Evolutionary conservation across 2,888 invertebrate species (phyloP).

Genomic region (Pyrrhosoma nymphula): DNA sequence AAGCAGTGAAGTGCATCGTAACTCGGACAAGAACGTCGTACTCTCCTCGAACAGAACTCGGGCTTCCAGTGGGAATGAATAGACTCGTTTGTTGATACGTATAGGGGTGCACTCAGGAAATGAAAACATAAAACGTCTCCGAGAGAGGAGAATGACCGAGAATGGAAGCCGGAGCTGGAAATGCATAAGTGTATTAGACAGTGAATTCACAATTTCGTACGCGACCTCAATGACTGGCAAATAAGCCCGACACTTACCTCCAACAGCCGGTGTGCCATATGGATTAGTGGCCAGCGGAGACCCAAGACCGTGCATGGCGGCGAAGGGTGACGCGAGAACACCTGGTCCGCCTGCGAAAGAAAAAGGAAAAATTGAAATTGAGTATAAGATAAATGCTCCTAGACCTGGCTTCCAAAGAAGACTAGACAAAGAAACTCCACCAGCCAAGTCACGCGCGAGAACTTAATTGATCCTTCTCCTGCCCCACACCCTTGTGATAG

Average conservation of each 20-base stretch:
- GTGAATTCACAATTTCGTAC: background rate
- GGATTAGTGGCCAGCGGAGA: constrained; percentile 84
- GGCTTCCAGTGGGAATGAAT: background rate
- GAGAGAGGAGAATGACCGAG: background rate
- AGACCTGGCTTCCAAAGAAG: too few species aligned
- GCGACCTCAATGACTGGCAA: background rate
- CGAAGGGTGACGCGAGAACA: constrained; percentile 91
- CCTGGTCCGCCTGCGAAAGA: constrained; percentile 87
- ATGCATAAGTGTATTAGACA: background rate
- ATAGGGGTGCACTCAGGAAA: background rate
- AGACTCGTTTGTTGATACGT: background rate
- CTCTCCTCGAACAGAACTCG: background rate
- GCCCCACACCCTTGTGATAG: too few species aligned
- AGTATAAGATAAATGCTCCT: too few species aligned
- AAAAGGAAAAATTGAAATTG: too few species aligned
- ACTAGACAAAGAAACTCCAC: too few species aligned
- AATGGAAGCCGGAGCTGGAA: background rate
- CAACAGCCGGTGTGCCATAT: constrained; percentile 76
- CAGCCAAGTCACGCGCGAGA: too few species aligned
- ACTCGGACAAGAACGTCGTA: background rate
- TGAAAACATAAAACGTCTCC: background rate
- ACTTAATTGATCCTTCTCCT: too few species aligned
- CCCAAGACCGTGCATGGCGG: constrained; percentile 88
- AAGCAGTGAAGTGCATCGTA: background rate
- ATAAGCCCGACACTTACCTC: constrained; percentile 74